phyloP scores from a whole-genome alignment of 1,140 invertebrate genomes.

The Cheumatopsyche charites region DNA sequence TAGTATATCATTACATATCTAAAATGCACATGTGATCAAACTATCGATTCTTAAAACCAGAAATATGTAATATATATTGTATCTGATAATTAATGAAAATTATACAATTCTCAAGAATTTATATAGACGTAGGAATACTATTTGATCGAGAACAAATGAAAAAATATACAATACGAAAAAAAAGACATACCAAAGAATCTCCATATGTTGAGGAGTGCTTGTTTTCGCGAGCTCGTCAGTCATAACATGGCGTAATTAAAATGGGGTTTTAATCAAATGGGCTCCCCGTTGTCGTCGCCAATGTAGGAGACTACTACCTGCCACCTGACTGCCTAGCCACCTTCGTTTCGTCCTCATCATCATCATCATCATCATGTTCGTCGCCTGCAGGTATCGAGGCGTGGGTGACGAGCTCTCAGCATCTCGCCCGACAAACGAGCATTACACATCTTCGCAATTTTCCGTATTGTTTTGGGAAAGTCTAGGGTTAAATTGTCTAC shows the following conservation, averaged over 20 bases:
- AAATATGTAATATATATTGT: too few species aligned
- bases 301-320: neutral
- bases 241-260: slow-evolving; percentile 47
- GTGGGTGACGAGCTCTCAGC: slow-evolving; percentile 24
- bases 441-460: too few species aligned
- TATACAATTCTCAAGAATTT: too few species aligned
- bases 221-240: slow-evolving; percentile 24
- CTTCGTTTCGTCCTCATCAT: neutral
- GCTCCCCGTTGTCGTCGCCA: slow-evolving; percentile 35
- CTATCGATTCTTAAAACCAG: too few species aligned
- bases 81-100: too few species aligned
- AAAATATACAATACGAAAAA: neutral
- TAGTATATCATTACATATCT: neutral
- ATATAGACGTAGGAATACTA: too few species aligned
- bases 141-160: too few species aligned
- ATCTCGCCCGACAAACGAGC: neutral
- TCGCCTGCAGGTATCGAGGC: slow-evolving; percentile 12
- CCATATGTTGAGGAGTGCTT: neutral
- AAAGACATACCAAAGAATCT: neutral
- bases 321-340: neutral
- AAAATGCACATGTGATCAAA: too few species aligned
- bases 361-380: neutral
- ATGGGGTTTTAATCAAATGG: slow-evolving; percentile 48
- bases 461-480: neutral
- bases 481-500: neutral